phyloP scores from a whole-genome alignment of 2,888 invertebrate species.

The Malacosoma neustria region DNA sequence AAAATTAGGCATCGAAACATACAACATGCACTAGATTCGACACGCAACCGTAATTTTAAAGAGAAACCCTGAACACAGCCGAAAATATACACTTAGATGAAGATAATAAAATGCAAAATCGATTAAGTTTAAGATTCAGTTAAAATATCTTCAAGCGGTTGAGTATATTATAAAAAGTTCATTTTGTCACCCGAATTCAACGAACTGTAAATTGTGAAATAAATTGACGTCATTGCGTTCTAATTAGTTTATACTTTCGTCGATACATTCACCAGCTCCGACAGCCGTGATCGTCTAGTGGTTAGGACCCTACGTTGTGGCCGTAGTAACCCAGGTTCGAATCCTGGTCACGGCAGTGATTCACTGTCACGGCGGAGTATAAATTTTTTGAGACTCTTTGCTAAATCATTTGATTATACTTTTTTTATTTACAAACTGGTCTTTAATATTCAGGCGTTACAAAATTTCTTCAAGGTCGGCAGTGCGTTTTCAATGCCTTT shows the following conservation, averaged over 20 bases:
- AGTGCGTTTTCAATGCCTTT: too few relatives aligned
- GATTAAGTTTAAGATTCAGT: too few relatives aligned
- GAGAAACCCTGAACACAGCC: background rate
- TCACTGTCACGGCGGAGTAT: constrained; percentile 24
- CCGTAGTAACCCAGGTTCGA: constrained; percentile 85
- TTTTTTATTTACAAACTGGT: too few relatives aligned
- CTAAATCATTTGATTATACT: too few relatives aligned
- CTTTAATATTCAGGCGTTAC: too few relatives aligned
- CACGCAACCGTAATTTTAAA: too few relatives aligned
- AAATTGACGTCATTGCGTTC: constrained; percentile 3
- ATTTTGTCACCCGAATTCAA: too few relatives aligned
- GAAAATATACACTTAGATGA: background rate
- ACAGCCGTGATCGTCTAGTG: constrained; percentile 83
- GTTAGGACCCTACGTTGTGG: constrained; percentile 84
- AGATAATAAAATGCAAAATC: background rate
- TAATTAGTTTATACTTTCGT: constrained; percentile 12
- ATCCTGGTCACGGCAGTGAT: constrained; percentile 50
- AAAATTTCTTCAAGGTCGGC: too few relatives aligned
- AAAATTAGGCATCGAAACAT: too few relatives aligned
- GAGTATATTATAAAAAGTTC: too few relatives aligned
- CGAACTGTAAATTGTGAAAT: constrained; percentile 9
- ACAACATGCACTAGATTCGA: too few relatives aligned
- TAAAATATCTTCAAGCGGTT: too few relatives aligned
- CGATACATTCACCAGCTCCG: constrained; percentile 30
- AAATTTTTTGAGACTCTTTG: background rate